Evolutionary conservation across 2,113 vertebrate species (phyloP).

Genomic region (Cyanistes caeruleus): DNA sequence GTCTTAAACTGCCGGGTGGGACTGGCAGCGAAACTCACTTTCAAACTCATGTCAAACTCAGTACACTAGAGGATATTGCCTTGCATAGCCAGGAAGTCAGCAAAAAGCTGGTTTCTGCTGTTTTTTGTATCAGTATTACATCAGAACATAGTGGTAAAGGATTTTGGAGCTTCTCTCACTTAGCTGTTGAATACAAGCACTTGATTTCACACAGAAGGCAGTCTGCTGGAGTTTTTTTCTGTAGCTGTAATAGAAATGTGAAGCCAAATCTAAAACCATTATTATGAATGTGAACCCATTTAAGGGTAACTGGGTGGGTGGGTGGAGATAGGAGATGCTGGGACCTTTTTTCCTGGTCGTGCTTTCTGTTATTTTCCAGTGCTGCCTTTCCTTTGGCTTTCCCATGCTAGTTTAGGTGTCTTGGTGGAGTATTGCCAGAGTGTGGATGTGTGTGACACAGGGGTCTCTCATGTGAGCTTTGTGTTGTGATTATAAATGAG

Average conservation of each 20-base stretch:
- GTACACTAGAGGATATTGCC: not conserved
- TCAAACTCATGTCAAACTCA: not conserved
- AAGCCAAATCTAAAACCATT: not conserved
- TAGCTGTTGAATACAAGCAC: not conserved
- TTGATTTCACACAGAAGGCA: not conserved
- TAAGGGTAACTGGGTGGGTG: accelerated
- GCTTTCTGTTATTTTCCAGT: not conserved
- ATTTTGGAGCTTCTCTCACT: not conserved
- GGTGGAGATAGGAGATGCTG: not conserved
- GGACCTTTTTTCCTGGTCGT: not conserved
- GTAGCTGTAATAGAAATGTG: not conserved
- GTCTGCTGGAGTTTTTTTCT: not conserved
- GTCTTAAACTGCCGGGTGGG: not conserved
- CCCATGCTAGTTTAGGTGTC: not conserved
- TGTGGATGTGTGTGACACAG: accelerated
- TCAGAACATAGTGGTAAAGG: not conserved
- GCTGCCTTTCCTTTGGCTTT: not conserved
- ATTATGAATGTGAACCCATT: not conserved
- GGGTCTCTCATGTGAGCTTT: not conserved
- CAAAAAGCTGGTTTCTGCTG: not conserved
- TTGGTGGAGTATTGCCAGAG: not conserved
- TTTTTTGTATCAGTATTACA: not conserved
- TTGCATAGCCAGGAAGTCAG: not conserved
- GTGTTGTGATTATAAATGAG: not conserved
- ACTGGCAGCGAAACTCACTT: not conserved